phyloP scores from a whole-genome alignment of 1,140 invertebrate species.

The Asobara japonica region DNA sequence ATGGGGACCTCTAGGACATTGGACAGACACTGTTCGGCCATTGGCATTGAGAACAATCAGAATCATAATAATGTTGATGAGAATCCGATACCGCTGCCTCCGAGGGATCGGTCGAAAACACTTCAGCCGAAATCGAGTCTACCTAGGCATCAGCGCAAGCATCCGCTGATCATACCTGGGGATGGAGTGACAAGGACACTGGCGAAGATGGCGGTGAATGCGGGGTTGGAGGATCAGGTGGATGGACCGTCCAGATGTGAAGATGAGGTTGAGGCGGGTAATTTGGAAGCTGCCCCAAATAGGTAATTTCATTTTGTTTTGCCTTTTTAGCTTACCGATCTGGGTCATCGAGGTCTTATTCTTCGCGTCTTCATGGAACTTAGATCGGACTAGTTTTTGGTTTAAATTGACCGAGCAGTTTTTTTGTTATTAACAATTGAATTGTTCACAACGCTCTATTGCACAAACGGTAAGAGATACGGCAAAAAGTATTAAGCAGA shows the following conservation, averaged over 20 bases:
- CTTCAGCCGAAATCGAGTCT: conserved; percentile 71
- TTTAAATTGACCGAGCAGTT: too few relatives aligned
- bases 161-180: conserved; percentile 86
- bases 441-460: too few relatives aligned
- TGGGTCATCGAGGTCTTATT: too few relatives aligned
- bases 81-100: conserved; percentile 85
- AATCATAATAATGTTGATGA: conserved; percentile 66
- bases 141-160: conserved; percentile 84
- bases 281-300: conserved; percentile 43
- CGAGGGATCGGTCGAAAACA: conserved; percentile 79
- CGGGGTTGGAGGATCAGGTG: conserved; percentile 55
- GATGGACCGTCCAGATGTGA: conserved; percentile 42
- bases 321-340: not conserved
- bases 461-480: too few relatives aligned
- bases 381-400: too few relatives aligned
- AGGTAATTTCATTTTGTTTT: conserved; percentile 44
- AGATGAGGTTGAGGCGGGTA: conserved; percentile 31
- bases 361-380: too few relatives aligned
- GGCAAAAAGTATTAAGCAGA: too few relatives aligned
- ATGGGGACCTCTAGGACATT: conserved; percentile 23
- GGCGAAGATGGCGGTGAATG: conserved; percentile 69
- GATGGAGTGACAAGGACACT: conserved; percentile 71
- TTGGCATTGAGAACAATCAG: conserved; percentile 61
- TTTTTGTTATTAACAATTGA: too few relatives aligned
- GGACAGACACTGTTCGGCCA: conserved; percentile 54